Conservation (phyloP, 2,888 invertebrate species). For the Pedicia rivosa region DNA sequence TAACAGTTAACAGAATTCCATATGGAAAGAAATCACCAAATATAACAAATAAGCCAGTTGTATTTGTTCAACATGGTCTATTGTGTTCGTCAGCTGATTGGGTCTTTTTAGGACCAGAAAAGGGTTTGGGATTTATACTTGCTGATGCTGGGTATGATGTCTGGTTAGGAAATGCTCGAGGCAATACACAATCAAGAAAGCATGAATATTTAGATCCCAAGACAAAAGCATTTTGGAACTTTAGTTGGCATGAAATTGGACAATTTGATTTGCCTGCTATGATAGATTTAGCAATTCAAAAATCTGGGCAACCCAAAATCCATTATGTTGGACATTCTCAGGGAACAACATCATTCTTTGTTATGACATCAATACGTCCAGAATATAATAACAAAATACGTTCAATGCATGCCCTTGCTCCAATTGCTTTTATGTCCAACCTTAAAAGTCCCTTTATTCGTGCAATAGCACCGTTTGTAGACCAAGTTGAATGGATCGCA, state of each 20-base stretch:
- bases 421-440: conserved; percentile 46
- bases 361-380: conserved; percentile 28
- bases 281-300: conserved; percentile 36
- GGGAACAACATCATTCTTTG: conserved; percentile 35
- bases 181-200: conserved; percentile 40
- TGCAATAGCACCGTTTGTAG: conserved; percentile 24
- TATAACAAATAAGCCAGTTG: conserved; percentile 13
- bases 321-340: conserved; percentile 46
- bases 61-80: conserved; percentile 54
- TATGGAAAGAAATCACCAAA: background rate
- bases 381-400: conserved; percentile 33
- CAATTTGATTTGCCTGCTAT: conserved; percentile 42
- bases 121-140: conserved; percentile 34
- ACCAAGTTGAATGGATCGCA: conserved; percentile 16
- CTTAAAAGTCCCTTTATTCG: conserved; percentile 31
- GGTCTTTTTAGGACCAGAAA: conserved; percentile 52
- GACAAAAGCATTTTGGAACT: conserved; percentile 24
- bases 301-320: conserved; percentile 32
- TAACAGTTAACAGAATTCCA: conserved; percentile 46
- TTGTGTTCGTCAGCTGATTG: conserved; percentile 57
- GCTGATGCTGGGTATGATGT: conserved; percentile 35
- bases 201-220: conserved; percentile 28
- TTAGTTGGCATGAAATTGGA: conserved; percentile 40
- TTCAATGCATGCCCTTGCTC: conserved; percentile 38
- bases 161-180: conserved; percentile 49